Evolutionary conservation across 2,797 vertebrate genomes (phyloP).

Genomic region (Decapterus maruadsi): DNA sequence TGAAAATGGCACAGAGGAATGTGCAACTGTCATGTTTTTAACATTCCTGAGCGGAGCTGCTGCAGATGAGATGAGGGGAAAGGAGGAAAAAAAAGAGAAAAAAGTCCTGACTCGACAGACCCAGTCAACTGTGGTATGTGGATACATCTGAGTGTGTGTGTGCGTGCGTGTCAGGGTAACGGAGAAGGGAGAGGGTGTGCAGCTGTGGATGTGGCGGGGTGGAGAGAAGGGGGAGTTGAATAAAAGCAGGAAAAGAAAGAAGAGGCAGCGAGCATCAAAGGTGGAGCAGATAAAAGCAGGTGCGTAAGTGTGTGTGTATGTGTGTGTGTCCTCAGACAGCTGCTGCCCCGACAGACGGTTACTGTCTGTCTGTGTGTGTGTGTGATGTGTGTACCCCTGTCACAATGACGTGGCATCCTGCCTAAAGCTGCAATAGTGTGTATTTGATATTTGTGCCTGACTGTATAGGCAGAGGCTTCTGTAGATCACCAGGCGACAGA

Average conservation of each 20-base stretch:
- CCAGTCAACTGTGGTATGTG: slow-evolving; percentile 40
- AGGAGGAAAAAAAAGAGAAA: background rate
- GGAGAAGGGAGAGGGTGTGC: slow-evolving; percentile 1
- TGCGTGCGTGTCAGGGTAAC: background rate
- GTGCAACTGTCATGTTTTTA: slow-evolving; percentile 63
- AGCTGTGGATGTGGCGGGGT: background rate
- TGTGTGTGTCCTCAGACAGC: slow-evolving; percentile 15
- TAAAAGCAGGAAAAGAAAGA: slow-evolving; percentile 8
- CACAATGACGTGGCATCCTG: slow-evolving; percentile 10
- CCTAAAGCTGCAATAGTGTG: background rate
- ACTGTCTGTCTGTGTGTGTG: background rate
- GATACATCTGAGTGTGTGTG: slow-evolving; percentile 15
- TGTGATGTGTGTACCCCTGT: background rate
- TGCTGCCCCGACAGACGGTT: background rate
- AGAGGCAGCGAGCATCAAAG: slow-evolving; percentile 25
- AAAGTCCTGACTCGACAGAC: slow-evolving; percentile 51
- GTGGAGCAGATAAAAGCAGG: slow-evolving; percentile 29
- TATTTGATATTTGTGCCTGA: slow-evolving; percentile 5
- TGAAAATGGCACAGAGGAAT: slow-evolving; percentile 49
- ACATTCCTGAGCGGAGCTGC: slow-evolving; percentile 50
- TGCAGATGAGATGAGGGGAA: slow-evolving; percentile 33
- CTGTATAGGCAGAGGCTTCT: slow-evolving; percentile 7
- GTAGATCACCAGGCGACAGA: no score
- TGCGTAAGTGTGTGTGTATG: slow-evolving; percentile 22
- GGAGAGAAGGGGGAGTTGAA: background rate